Base-by-base conservation (phyloP, 2,888 invertebrate genomes). In the Synanthedon andrenaeformis region DNA sequence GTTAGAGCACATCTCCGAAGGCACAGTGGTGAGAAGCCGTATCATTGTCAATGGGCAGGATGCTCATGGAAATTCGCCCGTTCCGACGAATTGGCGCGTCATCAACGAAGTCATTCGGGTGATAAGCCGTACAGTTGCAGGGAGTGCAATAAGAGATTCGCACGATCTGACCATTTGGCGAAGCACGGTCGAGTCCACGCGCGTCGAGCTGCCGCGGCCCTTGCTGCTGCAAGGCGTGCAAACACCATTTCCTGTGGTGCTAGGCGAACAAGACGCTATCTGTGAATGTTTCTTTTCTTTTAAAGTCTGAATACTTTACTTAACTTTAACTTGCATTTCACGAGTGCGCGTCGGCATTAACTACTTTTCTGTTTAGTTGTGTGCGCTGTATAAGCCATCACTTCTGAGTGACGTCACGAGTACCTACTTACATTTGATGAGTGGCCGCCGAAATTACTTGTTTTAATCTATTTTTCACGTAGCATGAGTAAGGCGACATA, bases 1-100 rank as follows among this genome's bases (percentile, higher is more conserved):
- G 89, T 97, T 48, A 94, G 96, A 66, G 96, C 96, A 6, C 97
- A 97, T 70, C 76, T 96, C 60, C 89, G 96, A 12, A 89, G 96
- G 35, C 96, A 97, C 76, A 92, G 92, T 14, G 96, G 96, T 0
- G 93, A 93, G 71, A 93, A 93, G 68, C 93, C 93, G 0, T 93
- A 93, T 69, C 83, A 88, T 8, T 93, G 93, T 72, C 91, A 90
- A 54, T 93, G 93, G 93, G 88, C 91, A 3, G 94, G 93, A 49
- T 98, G 97, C 76, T 91, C 91, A 41, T 98, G 97, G 97, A 90
- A 94, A 62, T 98, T 98, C 85, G 97, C 97, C 14, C 90, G 98
- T 55, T 97, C 97, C 0, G 98, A 98, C 75, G 98, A 98, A 79
- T 82, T 98, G 60, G 96, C 97, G 2, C 90, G 98, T 17, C 98